These are phyloP conservation scores for Psittacula echo DNA, from an alignment of 2,797 vertebrate species.

Conservation along the genomic window DNA sequence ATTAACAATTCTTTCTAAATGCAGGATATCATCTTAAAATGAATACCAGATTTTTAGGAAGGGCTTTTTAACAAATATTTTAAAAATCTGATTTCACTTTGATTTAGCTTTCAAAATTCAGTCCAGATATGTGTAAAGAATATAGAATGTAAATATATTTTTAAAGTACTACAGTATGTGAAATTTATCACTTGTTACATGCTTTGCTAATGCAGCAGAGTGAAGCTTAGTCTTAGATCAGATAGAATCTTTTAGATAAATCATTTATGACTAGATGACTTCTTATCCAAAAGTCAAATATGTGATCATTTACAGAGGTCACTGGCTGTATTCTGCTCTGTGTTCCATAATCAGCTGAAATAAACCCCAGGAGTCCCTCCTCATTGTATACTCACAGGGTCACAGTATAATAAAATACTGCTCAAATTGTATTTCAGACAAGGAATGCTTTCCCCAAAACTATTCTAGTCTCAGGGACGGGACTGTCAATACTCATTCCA, in stretches of 20 bases:
- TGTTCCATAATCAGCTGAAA: slow-evolving; percentile 63
- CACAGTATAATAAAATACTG: slow-evolving; percentile 63
- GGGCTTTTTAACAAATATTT: slow-evolving; percentile 53
- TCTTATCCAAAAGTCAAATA: slow-evolving; percentile 70
- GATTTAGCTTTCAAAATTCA: slow-evolving; percentile 59
- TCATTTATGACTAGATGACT: slow-evolving; percentile 66
- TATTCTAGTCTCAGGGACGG: not conserved
- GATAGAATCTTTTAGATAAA: slow-evolving; percentile 64
- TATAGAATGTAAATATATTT: slow-evolving; percentile 62
- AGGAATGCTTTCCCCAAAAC: slow-evolving; percentile 36
- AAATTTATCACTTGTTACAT: slow-evolving; percentile 57
- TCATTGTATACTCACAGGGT: slow-evolving; percentile 56
- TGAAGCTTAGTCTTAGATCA: slow-evolving; percentile 56
- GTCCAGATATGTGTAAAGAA: slow-evolving; percentile 50
- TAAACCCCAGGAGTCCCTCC: slow-evolving; percentile 52
- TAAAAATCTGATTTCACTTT: slow-evolving; percentile 70
- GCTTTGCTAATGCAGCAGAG: slow-evolving; percentile 42
- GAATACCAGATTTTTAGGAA: slow-evolving; percentile 65
- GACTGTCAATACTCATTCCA: slow-evolving; percentile 30
- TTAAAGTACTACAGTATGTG: slow-evolving; percentile 62
- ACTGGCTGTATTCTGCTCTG: slow-evolving; percentile 54
- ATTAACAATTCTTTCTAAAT: slow-evolving; percentile 60
- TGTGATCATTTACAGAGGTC: slow-evolving; percentile 73
- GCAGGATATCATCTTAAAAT: slow-evolving; percentile 56
- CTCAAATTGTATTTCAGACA: slow-evolving; percentile 51